phyloP scores from a whole-genome alignment of 2,888 invertebrate genomes.

The Branchinecta sandiegonensis region DNA sequence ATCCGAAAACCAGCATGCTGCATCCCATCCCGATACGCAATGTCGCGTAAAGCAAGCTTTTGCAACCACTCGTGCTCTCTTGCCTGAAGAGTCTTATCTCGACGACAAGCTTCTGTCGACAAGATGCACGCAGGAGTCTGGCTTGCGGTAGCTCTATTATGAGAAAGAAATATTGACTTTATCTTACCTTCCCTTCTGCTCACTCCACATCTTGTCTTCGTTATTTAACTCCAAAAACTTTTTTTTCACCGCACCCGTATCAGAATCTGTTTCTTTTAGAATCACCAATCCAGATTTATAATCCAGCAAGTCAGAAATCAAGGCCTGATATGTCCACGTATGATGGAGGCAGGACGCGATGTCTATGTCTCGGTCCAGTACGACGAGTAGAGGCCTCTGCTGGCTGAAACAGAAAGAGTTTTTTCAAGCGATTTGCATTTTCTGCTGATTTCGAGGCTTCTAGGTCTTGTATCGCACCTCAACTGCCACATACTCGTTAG shows the following conservation, averaged over 20 bases:
- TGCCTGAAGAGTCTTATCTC: too few species aligned
- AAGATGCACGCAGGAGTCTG: too few species aligned
- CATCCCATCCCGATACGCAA: too few species aligned
- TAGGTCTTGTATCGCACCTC: too few species aligned
- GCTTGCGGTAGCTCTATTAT: too few species aligned
- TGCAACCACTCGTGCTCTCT: too few species aligned
- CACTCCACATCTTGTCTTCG: conserved; percentile 16
- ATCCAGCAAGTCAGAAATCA: conserved; percentile 90
- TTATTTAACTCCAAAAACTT: not conserved
- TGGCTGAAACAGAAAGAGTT: conserved; percentile 50
- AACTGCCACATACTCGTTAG: too few species aligned
- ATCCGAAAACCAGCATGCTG: too few species aligned
- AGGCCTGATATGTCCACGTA: conserved; percentile 98
- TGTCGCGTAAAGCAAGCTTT: too few species aligned
- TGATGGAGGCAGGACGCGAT: conserved; percentile 97
- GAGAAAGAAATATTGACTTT: too few species aligned
- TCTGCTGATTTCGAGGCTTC: not conserved
- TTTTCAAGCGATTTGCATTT: not conserved
- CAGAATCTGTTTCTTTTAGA: conserved; percentile 46
- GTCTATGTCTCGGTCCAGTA: conserved; percentile 86
- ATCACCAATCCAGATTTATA: conserved; percentile 71
- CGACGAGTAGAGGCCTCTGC: conserved; percentile 77
- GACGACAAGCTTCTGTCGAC: too few species aligned
- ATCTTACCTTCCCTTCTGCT: conserved; percentile 3
- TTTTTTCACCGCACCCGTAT: conserved; percentile 41